phyloP scores from a whole-genome alignment of 2,113 vertebrate species.

The Peromyscus californicus region DNA sequence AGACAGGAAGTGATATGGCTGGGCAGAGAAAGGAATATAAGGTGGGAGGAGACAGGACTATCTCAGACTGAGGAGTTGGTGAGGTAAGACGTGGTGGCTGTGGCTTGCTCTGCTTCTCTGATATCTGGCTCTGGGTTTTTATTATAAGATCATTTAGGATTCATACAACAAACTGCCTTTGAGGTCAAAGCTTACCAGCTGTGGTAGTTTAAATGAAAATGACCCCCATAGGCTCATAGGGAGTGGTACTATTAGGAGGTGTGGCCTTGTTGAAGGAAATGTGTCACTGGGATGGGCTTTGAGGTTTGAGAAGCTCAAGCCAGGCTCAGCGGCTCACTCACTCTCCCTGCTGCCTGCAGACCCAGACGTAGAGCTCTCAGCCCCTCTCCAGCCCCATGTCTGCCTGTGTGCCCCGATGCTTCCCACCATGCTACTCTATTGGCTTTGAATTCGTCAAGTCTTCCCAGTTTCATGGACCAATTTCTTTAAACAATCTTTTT shows the following conservation, averaged over 20 bases:
- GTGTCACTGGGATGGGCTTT: background rate
- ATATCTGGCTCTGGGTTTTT: too few relatives aligned
- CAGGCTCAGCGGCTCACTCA: background rate
- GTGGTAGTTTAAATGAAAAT: background rate
- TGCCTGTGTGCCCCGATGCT: background rate
- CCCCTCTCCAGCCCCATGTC: background rate
- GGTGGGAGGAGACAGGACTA: too few relatives aligned
- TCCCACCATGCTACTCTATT: background rate
- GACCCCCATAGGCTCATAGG: background rate
- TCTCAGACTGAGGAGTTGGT: too few relatives aligned
- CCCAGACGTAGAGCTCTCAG: background rate
- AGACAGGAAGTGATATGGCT: too few relatives aligned
- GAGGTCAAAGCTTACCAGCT: background rate
- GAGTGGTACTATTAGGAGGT: background rate
- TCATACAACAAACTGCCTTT: background rate
- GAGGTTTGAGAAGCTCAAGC: background rate
- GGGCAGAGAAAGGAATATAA: too few relatives aligned
- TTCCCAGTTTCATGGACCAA: background rate
- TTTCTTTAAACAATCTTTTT: conserved; percentile 14
- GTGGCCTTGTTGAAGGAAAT: background rate
- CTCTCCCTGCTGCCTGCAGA: background rate
- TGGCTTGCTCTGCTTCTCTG: too few relatives aligned
- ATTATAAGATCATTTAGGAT: too few relatives aligned
- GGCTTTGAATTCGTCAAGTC: background rate
- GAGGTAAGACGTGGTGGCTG: too few relatives aligned